Conservation (phyloP, 2,888 invertebrate species). For the Byasa hedistus region DNA sequence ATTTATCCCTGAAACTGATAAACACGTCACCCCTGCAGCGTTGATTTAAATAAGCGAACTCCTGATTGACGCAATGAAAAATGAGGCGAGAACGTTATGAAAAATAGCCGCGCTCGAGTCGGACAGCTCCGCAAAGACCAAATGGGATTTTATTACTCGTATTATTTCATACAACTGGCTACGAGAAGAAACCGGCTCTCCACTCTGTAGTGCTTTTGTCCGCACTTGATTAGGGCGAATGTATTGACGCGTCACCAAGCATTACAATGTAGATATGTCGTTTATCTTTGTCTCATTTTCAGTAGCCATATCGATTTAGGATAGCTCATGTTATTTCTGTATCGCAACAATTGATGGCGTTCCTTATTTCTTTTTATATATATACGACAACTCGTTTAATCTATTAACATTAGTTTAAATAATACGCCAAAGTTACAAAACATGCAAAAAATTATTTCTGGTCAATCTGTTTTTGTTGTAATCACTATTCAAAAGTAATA, state of each 20-base stretch:
- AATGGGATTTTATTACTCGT: conserved; percentile 74
- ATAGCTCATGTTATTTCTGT: conserved; percentile 27
- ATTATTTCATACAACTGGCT: conserved; percentile 66
- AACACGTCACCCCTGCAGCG: conserved; percentile 55
- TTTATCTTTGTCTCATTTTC: conserved; percentile 71
- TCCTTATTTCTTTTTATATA: conserved; percentile 12
- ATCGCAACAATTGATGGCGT: conserved; percentile 7
- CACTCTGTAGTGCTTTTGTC: conserved; percentile 43
- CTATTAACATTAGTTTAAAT: not conserved
- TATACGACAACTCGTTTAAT: not conserved
- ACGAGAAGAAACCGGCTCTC: conserved; percentile 57
- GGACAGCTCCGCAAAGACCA: conserved; percentile 56
- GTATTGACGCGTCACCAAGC: conserved; percentile 41
- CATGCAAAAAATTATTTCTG: too few species aligned
- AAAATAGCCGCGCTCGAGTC: conserved; percentile 66
- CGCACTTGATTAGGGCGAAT: conserved; percentile 63
- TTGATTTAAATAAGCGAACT: conserved; percentile 51
- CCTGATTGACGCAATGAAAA: conserved; percentile 78
- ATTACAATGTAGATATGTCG: conserved; percentile 50
- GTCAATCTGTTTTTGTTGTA: too few species aligned
- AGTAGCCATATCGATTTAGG: conserved; percentile 16
- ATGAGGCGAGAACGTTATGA: conserved; percentile 78
- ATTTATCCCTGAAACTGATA: not conserved
- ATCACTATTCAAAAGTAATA: too few species aligned
- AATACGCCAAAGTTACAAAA: too few species aligned